Evolutionary conservation across 1,140 invertebrate genomes (phyloP).

Genomic region (Ruditapes philippinarum): DNA sequence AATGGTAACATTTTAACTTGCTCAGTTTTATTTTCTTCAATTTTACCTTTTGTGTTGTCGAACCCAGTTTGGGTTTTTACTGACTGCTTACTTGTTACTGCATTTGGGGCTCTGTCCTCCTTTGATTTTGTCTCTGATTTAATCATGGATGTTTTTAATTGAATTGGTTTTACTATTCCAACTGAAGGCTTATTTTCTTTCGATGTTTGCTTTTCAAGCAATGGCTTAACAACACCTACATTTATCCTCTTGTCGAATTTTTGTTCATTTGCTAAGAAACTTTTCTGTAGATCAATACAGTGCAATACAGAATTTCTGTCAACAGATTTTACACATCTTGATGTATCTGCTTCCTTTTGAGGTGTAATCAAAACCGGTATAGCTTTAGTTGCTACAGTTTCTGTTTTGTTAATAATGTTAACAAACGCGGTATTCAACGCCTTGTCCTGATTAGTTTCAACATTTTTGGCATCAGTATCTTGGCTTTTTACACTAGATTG

Average conservation of each 20-base stretch:
- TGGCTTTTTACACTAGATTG: background rate
- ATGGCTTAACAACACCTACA: background rate
- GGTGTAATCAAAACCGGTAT: background rate
- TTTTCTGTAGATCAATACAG: background rate
- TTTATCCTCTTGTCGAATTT: background rate
- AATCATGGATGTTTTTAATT: background rate
- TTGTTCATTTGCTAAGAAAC: background rate
- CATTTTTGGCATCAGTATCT: background rate
- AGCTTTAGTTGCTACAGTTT: background rate
- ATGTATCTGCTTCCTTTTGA: background rate
- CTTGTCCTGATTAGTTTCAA: background rate
- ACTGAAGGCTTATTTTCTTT: constrained; percentile 19
- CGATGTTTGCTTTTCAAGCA: background rate
- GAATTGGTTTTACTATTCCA: constrained; percentile 55
- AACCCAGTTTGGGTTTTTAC: too few species aligned
- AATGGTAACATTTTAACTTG: background rate
- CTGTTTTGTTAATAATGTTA: background rate
- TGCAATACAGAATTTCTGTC: background rate
- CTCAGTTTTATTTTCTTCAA: too few species aligned
- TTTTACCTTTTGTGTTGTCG: too few species aligned
- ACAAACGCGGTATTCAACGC: background rate
- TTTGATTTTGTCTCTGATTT: background rate
- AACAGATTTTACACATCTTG: background rate
- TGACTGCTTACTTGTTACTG: too few species aligned
- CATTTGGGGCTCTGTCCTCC: too few species aligned